Percentiles rank a stretch among this genome's conserved stretches.
phyloP scores from a whole-genome alignment of 2,113 vertebrate genomes.

The Tragelaphus imberbis region DNA sequence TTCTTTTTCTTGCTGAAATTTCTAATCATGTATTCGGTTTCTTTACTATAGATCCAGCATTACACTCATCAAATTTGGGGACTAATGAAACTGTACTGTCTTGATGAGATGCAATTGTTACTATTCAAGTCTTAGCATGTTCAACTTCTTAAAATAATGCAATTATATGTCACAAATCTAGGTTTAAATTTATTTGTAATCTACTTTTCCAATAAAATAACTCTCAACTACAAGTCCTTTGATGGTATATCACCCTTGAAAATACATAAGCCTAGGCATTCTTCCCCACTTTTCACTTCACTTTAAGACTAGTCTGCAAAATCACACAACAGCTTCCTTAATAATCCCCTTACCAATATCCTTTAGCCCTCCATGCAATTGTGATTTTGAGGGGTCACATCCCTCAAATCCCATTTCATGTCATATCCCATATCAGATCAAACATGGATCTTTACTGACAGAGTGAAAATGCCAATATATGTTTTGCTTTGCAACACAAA shows the following conservation, averaged over 20 bases:
- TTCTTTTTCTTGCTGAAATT: background rate
- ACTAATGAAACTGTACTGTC: background rate
- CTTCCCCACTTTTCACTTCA: background rate
- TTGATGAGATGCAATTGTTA: background rate
- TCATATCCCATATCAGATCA: background rate
- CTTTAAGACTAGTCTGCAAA: background rate
- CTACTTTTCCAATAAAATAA: background rate
- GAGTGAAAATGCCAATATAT: background rate
- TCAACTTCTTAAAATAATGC: background rate
- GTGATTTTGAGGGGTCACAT: background rate
- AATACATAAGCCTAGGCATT: background rate
- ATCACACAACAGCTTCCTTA: background rate
- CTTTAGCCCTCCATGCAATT: accelerated
- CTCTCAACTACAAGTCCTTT: background rate
- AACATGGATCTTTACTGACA: background rate
- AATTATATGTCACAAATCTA: background rate
- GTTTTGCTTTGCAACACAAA: background rate
- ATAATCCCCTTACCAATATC: background rate
- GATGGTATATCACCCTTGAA: background rate
- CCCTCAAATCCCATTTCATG: background rate
- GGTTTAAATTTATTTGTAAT: background rate
- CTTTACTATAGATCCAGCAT: background rate
- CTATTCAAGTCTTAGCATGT: background rate
- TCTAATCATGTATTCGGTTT: background rate
- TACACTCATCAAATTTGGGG: background rate